Percentiles rank a stretch among this genome's conserved stretches.
Evolutionary conservation across 1,140 invertebrate genomes (phyloP).

Genomic region (Eurosta solidaginis): DNA sequence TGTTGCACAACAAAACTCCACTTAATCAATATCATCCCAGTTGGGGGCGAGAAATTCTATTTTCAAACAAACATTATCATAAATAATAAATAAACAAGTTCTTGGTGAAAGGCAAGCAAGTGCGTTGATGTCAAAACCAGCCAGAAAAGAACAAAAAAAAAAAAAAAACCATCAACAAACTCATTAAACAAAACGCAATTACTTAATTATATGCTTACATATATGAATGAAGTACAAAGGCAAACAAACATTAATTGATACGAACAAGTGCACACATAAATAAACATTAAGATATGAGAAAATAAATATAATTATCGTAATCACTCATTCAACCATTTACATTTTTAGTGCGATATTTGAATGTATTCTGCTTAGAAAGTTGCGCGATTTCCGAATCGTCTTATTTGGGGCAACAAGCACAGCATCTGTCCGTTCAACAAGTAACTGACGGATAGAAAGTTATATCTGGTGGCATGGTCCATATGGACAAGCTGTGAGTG

Average conservation of each 20-base stretch:
- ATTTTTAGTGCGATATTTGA: no score
- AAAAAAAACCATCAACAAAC: no score
- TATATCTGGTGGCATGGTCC: not conserved
- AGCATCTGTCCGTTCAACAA: not conserved
- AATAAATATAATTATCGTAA: slow-evolving; percentile 49
- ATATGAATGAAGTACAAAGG: not conserved
- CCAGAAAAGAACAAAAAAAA: no score
- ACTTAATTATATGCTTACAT: slow-evolving; percentile 47
- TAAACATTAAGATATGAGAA: not conserved
- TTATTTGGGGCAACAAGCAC: not conserved
- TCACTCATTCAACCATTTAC: slow-evolving; percentile 40
- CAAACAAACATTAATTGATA: not conserved
- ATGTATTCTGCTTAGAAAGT: not conserved
- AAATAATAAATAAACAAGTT: slow-evolving; percentile 24
- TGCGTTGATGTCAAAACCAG: not conserved
- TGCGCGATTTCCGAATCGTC: not conserved
- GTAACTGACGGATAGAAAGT: not conserved
- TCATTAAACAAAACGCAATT: slow-evolving; percentile 53
- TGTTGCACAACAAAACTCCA: not conserved
- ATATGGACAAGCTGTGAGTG: no score
- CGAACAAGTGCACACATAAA: not conserved
- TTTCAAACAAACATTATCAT: not conserved
- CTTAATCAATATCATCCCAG: not conserved
- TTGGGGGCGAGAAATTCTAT: not conserved
- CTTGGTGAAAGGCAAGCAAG: not conserved